Evolutionary conservation across 2,888 invertebrate genomes (phyloP).

Genomic region (Polietes domitor): DNA sequence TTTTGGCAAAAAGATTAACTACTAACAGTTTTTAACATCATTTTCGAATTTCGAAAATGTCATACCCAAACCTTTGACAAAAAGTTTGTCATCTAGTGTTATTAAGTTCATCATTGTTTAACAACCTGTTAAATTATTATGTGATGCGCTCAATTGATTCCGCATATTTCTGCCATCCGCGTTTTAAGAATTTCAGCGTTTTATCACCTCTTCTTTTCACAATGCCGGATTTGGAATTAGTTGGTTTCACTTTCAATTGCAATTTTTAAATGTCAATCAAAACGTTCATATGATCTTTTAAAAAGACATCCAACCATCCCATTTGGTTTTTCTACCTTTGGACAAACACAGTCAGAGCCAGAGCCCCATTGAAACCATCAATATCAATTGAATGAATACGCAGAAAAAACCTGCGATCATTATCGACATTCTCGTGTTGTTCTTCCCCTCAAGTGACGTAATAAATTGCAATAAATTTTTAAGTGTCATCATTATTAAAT

Average conservation of each 20-base stretch:
- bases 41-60: too few species aligned
- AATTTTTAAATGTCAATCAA: background rate
- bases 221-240: background rate
- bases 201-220: background rate
- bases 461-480: slow-evolving; percentile 66
- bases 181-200: background rate
- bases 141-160: too few species aligned
- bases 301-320: background rate
- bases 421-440: slow-evolving; percentile 55
- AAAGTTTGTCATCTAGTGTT: too few species aligned
- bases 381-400: slow-evolving; percentile 24
- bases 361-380: background rate
- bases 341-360: background rate
- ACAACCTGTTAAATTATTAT: too few species aligned
- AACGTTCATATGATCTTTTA: background rate
- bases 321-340: background rate
- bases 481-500: slow-evolving; percentile 66
- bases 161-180: too few species aligned
- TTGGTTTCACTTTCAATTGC: background rate
- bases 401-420: slow-evolving; percentile 47
- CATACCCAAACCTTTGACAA: too few species aligned
- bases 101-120: too few species aligned
- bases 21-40: too few species aligned
- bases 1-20: too few species aligned
- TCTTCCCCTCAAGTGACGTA: slow-evolving; percentile 60